Conservation (phyloP, 2,888 invertebrate species). For the Macaria liturata region DNA sequence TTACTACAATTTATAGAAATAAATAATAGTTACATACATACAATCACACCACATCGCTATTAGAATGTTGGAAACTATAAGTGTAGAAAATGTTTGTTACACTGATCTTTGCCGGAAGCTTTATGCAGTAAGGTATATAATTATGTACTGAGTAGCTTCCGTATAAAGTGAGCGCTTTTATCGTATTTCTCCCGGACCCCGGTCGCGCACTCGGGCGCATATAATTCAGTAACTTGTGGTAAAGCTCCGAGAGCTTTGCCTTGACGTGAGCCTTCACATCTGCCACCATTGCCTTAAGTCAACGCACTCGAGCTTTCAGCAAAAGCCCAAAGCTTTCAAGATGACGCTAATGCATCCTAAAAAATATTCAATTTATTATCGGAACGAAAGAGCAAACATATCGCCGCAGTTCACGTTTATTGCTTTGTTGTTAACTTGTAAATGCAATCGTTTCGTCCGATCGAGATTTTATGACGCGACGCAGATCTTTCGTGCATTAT, state of each 20-base stretch:
- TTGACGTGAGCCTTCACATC: conserved; percentile 6
- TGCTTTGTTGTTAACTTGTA: conserved; percentile 5
- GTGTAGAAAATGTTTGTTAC: too few species aligned
- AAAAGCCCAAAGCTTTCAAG: conserved; percentile 8
- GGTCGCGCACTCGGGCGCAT: neutral
- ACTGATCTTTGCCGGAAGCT: too few species aligned
- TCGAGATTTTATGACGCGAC: conserved; percentile 15
- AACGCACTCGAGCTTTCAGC: conserved; percentile 10
- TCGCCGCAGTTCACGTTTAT: conserved; percentile 15
- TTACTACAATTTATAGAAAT: too few species aligned
- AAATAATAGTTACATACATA: too few species aligned
- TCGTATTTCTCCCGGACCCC: neutral
- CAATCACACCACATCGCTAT: too few species aligned
- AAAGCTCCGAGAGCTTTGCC: neutral
- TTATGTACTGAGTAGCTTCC: too few species aligned
- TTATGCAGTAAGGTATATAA: too few species aligned
- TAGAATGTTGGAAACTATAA: too few species aligned
- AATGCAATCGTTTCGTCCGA: conserved; percentile 13
- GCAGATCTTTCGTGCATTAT: conserved; percentile 10
- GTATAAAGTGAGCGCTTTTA: neutral
- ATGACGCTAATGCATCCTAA: conserved; percentile 12
- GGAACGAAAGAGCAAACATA: conserved; percentile 12
- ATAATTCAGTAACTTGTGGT: too few species aligned
- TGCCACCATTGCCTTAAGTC: conserved; percentile 10
- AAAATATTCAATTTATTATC: conserved; percentile 10